Base-by-base conservation (phyloP, 2,888 invertebrate genomes). In the Opisthograptis luteolata region DNA sequence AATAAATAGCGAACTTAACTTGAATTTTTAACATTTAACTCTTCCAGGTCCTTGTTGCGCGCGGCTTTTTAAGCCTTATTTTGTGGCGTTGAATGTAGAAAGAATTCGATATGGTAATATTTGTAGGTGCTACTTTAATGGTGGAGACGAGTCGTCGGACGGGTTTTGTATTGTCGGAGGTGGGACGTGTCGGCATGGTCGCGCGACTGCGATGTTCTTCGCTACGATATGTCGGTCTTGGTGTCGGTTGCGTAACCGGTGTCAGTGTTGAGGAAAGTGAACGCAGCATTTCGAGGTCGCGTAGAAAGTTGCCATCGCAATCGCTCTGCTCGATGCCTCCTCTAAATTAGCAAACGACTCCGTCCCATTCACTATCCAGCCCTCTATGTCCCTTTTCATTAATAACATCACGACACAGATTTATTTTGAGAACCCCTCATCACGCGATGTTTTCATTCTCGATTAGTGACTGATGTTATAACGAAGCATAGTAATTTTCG, bases 211-310 rank as follows among this genome's bases (percentile, higher is more conserved):
- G 45, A 48, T 42, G 58, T 63, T 72, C 71, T 72, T 73, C 74
- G 68, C 73, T 60, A 66, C 70, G 73, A 80, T 85, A 86, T 87
- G 82, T 87, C 84, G 84, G 87, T 79, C 85, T 81, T 72, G 64
- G 71, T 75, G 76, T 72, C 73, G 74, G 73, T 90, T 90, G 84
- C 86, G 89, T 85, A 90, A 90, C 87, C 86, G 82, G 85, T 83
- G 87, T 81, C 70, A 77, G 80, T 80, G 71, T 79, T 79, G 85
- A 88, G 80, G 89, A 90, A 90, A 90, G 90, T 90, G 89, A 90
- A 89, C 80, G 87, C 86, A 84, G 86, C 82, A 85, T 79, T 90
- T 88, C 82, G 89, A 90, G 90, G 90, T 89, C 89, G 77, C 81
- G 76, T 88, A 89, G 89, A 90, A 90, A 90, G 90, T 90, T 84